Conservation (phyloP, 1,140 invertebrate genomes). For the Pinna nobilis region DNA sequence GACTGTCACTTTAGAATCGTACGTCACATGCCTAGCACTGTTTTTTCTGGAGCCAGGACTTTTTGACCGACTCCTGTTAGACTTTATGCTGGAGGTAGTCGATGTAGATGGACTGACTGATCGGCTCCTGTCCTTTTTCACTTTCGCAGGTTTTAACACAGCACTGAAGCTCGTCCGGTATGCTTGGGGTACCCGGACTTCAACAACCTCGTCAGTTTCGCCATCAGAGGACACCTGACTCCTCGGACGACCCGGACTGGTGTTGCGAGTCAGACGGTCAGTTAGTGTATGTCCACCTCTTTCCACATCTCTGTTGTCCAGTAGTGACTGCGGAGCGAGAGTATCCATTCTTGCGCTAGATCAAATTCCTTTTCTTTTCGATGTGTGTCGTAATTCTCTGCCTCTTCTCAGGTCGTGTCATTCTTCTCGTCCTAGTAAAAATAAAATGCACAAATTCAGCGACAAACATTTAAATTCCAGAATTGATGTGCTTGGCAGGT, state of each 20-base stretch:
- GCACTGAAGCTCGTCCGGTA: conserved; percentile 65
- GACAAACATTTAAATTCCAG: no score
- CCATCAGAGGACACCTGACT: conserved; percentile 6
- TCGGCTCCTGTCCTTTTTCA: conserved; percentile 47
- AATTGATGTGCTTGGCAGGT: no score
- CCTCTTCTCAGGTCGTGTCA: no score
- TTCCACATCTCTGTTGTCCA: conserved; percentile 50
- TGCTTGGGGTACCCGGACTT: conserved; percentile 57
- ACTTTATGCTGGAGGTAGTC: conserved; percentile 41
- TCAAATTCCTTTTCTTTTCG: no score
- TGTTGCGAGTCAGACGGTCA: conserved; percentile 53
- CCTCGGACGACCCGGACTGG: conserved; percentile 40
- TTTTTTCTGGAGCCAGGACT: conserved; percentile 34
- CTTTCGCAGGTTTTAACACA: conserved; percentile 47
- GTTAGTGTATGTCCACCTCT: conserved; percentile 24
- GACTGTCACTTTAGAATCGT: conserved; percentile 57
- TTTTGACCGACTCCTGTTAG: conserved; percentile 37
- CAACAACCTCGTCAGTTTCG: conserved; percentile 46
- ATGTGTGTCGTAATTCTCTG: no score
- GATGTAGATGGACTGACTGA: conserved; percentile 52
- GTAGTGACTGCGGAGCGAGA: conserved; percentile 53
- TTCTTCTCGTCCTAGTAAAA: no score
- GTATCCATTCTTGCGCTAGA: no score
- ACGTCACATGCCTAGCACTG: conserved; percentile 61
- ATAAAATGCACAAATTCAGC: no score